Base-by-base conservation (phyloP, 2,113 vertebrate genomes). In the Reinhardtius hippoglossoides region DNA sequence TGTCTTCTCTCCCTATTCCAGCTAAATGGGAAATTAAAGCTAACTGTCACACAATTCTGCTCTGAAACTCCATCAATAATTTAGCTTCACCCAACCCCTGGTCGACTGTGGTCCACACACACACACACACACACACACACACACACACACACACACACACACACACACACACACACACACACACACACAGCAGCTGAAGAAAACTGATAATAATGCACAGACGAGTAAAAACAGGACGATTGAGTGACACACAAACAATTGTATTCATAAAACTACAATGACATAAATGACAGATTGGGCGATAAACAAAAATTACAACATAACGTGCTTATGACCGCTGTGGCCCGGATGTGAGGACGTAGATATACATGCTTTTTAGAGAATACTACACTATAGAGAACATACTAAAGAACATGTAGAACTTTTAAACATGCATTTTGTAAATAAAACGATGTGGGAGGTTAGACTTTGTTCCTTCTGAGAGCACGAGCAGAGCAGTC, bases 21-120 rank as follows among this genome's bases (percentile, higher is more conserved):
- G 88, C 88, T 94, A 92, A 93, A 91, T 69, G 80, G 79, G 77
- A 91, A 94, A 93, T 94, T 93, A 93, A 93, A 91, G 87, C 88
- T 90, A 87, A 90, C 89, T 89, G 92, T 94, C 93, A 93, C 86
- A 83, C 86, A 83, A 85, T 91, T 91, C 89, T 89, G 87, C 80
- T 59, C 58, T 85, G 88, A 92, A 90, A 84, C 74, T 15, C 70
- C 80, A 93, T 93, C 66, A 93, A 92, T 93, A 88, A 93, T 93
- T 93, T 73, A 94, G 42, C 27, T 74, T 26, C 46, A 83, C 89
- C 82, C 65, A 88, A 26, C 14, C 37, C 31, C 10, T 40, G 68
- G 78, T 88, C 52, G 75, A 70, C 84, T 69, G 60, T 59, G 18
- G 70, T 83, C 78, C 85, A 75, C 16, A 81, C 68, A 81, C 74